Evolutionary conservation across 2,797 vertebrate genomes (phyloP), one percentile per base, ranked within the genome.

Genomic region (Crenichthys baileyi): DNA sequence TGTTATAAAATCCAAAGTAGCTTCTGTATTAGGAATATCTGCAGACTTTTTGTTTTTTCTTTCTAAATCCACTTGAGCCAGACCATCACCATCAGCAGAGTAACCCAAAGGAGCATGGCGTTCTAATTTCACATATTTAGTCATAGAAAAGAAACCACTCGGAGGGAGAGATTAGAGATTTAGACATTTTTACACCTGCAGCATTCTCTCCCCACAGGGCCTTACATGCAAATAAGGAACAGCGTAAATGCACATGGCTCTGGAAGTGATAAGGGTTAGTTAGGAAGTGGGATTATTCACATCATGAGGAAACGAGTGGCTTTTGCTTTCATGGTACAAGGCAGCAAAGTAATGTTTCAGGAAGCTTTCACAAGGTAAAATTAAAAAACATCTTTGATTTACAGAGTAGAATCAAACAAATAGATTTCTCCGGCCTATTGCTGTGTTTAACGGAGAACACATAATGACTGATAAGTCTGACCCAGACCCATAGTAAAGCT

Each of bases 91-190:
- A 89, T 91, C 83, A 83, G 26, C 72, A 75, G 46, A 71, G 67
- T 83, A 79, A 91, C 91, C 90, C 82, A 87, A 76, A 92, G 89
- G 84, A 83, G 83, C 41, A 71, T 61, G 60, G 53, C 84, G 86
- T 81, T 90, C 85, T 87, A 81, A 89, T 92, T 90, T 89, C 77
- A 86, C 76, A 88, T 80, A 83, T 92, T 92, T 87, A 90, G 89
- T 90, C 88, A 91, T 83, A 76, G 78, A 67, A 79, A 86, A 85
- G 51, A 79, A 88, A 76, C 75, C 87, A 83, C 87, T 81, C 78
- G 78, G 71, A 85, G 84, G 73, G 77, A 89, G 76, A 90, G 87
- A 91, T 90, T 87, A 91, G 76, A 89, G 87, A 87, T 91, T 83
- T 73, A 83, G 80, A 87, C 78, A 83, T 83, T 46, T 88, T 74